Evolutionary conservation across 2,888 invertebrate species (phyloP).

Genomic region (Erebia aethiops): DNA sequence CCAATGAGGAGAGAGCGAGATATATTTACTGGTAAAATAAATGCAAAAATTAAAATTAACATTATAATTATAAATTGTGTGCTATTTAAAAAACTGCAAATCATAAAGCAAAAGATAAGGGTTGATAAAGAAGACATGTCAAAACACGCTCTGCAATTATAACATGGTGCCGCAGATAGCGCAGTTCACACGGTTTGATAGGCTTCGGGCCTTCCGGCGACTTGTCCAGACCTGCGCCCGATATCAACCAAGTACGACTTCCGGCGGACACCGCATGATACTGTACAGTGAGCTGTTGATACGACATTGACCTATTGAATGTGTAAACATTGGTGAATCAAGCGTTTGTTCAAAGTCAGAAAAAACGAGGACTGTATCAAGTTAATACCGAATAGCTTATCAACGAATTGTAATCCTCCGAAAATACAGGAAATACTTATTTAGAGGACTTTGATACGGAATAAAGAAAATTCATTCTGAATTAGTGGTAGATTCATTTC

Average conservation of each 20-base stretch:
- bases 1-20: no score
- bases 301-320: constrained; percentile 42
- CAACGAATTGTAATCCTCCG: background rate
- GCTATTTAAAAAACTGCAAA: constrained; percentile 10
- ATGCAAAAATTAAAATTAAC: no score
- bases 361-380: background rate
- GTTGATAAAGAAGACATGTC: constrained; percentile 27
- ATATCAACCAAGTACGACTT: constrained; percentile 63
- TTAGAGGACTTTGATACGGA: no score
- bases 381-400: background rate
- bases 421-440: no score
- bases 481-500: no score
- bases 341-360: background rate
- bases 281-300: constrained; percentile 32
- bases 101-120: constrained; percentile 8
- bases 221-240: constrained; percentile 68
- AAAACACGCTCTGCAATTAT: constrained; percentile 29
- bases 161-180: constrained; percentile 43
- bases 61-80: background rate
- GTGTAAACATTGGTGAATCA: constrained; percentile 27
- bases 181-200: constrained; percentile 68
- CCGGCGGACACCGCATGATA: constrained; percentile 73
- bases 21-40: no score
- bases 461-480: no score
- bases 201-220: constrained; percentile 61